Base-by-base conservation (phyloP, 2,888 invertebrate genomes). In the Chymomyza caudatula region DNA sequence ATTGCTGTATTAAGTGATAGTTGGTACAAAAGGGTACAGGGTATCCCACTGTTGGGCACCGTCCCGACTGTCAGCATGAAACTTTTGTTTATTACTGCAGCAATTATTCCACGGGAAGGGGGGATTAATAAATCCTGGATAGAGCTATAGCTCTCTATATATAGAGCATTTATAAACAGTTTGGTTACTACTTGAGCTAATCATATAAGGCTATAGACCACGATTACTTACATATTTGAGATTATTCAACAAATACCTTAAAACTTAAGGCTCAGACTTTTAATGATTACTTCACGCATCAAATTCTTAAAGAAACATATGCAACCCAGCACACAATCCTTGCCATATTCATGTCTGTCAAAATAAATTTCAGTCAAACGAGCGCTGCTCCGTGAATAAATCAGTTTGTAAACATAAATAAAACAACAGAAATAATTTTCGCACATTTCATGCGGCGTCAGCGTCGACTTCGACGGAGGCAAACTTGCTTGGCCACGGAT, bases 321-420 rank as follows among this genome's bases (percentile, higher is more conserved):
- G 11, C 29, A 37, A 72, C 52, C 8, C 55, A 49, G 67, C 68
- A 66, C 55, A 69, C 76, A 76, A 66, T 76, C 74, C 73, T 71
- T 65, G 65, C 63, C 65, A 60, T 69, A 69, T 78, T 77, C 67
- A 71, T 67, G 71, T 78, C 78, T 84, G 78, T 84, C 81, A 83
- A 84, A 78, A 81, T 77, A 83, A 75, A 83, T 80, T 74, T 82
- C 60, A 67, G 80, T 61, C 66, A 64, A 74, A 70, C 74, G 71
- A 79, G 73, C 68, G 51, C 61, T 67, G 69, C 64, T 59, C 61
- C 61, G 74, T 66, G 74, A 77, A 80, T 80, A 80, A 82, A 80
- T 80, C 80, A 80, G 80, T 76, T 74, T 80, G 78, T 83, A 74
- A 80, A 81, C 84, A 81, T 78, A 83, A 81, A 83, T 83, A 81